Evolutionary conservation across 35 echinoderm and acorn worm genomes (phyloP), one percentile per base, ranked within the genome.

Genomic region (Lytechinus pictus): DNA sequence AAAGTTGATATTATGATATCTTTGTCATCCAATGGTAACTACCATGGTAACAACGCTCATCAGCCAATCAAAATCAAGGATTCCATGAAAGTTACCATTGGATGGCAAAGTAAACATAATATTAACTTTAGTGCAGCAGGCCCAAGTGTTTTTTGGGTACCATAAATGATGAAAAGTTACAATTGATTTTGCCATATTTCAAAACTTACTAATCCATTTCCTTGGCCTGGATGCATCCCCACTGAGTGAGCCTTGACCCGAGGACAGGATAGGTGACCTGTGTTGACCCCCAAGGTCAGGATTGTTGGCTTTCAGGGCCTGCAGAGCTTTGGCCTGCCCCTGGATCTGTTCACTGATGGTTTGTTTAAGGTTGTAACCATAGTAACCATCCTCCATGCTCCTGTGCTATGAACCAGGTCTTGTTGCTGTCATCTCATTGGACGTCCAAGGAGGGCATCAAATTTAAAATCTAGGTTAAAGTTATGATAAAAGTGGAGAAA

Each of bases 131-230:
- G 2, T 44, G 33, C 2, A 44, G 2, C 33, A 44, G 33, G 33
- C 33, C 33, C 2, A 44, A 2, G 33, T 44, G 33, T 44, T 44
- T 44, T 44, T 44, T 44, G 33, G 33, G 33, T 44, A 44, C 33
- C 2, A 2, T 44, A 44, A 44, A 44, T 44, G 33, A 44, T 44
- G 33, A 44, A 44, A 44, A 44, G 2, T 44, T 44, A 44, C 33
- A 44, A 44, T 44, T 44, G 33, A 44, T 44, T 44, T 44, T 44
- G 33, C 33, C 55, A 57, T 57, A 57, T 71, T 71, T 44, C 14
- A 71, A 89, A 19, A 93, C 91, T 93, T 55, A 93, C 91, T 27
- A 10, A 93, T 54, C 54, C 91, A 57, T 93, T 93, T 93, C 27
- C 54, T 29, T 54, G 91, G 54, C 53, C 52, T 53, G 54, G 24